Evolutionary conservation across 2,888 invertebrate species (phyloP), one percentile per base, ranked within the genome.

Genomic region (Ommatoiulus sabulosus): DNA sequence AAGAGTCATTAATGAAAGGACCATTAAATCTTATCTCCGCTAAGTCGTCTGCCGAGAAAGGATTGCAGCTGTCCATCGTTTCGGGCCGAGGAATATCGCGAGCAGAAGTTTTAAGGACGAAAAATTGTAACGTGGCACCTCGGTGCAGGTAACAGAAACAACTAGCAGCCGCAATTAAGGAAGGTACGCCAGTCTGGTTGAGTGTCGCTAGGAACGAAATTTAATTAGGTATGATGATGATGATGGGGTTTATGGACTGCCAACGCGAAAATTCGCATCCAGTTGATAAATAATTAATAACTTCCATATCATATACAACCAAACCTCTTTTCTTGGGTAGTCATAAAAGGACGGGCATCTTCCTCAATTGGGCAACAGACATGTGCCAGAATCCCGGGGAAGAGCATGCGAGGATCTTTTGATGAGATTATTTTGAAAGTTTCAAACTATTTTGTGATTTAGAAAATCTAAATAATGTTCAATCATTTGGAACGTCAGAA

Each of bases 191-290:
- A 20, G n/a, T 63, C 20, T 20, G 20, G n/a, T 63, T 17, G 20
- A 63, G 20, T 63, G 63, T 63, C 20, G 63, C 20, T 63, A 20
- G 63, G 63, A 63, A 63, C 63, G 63, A 63, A 63, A 63, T 63
- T 63, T 63, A 63, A 63, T 63, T 63, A 63, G 63, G 63, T 63
- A 63, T 20, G 63, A 63, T 63, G 63, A 63, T 63, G 63, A 63
- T 63, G 63, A 63, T 63, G 63, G 63, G 63, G 63, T 63, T 63
- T 63, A 63, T 63, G 63, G 63, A 63, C 63, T 63, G 63, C 63
- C 63, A 63, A 63, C 63, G 63, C 63, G 63, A 63, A 63, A 63
- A 63, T 63, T 63, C 63, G 63, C 63, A 63, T 63, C 63, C 63
- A 63, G 63, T 63, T 63, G 63, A 63, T 63, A 63, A 63, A 63